These are phyloP conservation scores for Bos javanicus DNA, from an alignment of 2,113 vertebrate species.

Conservation along the genomic window DNA sequence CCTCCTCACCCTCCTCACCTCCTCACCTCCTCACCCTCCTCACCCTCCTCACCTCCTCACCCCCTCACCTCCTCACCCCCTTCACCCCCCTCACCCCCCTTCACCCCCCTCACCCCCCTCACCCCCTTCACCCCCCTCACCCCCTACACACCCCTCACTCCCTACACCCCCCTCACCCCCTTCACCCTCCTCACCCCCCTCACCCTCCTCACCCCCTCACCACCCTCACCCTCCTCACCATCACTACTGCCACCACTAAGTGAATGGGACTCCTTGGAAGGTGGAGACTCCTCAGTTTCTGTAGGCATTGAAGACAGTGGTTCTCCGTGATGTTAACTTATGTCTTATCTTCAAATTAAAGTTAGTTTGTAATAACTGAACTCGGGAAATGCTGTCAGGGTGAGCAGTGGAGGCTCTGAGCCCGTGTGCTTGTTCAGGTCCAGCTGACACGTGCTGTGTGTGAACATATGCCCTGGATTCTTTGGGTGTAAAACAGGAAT, in stretches of 20 bases:
- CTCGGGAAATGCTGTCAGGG: rapidly evolving
- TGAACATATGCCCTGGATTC: neutral
- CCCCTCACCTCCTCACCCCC: no score
- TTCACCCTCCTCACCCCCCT: rapidly evolving
- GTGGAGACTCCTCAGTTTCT: neutral
- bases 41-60: rapidly evolving
- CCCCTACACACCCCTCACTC: no score
- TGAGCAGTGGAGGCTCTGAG: neutral
- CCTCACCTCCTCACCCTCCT: rapidly evolving
- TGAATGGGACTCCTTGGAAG: neutral
- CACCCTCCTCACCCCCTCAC: no score
- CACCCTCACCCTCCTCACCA: neutral
- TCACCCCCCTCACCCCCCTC: rapidly evolving
- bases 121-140: rapidly evolving
- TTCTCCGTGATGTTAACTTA: neutral
- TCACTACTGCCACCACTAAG: neutral
- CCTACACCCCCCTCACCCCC: rapidly evolving
- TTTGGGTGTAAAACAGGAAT: no score
- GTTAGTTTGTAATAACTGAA: neutral
- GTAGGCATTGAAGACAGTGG: neutral
- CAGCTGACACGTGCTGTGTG: rapidly evolving
- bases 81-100: rapidly evolving
- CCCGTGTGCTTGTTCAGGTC: neutral
- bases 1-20: rapidly evolving
- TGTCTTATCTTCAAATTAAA: neutral